Evolutionary conservation across 1,140 invertebrate genomes (phyloP), one percentile per base, ranked within the genome.

Genomic region (Diabrotica undecimpunctata): DNA sequence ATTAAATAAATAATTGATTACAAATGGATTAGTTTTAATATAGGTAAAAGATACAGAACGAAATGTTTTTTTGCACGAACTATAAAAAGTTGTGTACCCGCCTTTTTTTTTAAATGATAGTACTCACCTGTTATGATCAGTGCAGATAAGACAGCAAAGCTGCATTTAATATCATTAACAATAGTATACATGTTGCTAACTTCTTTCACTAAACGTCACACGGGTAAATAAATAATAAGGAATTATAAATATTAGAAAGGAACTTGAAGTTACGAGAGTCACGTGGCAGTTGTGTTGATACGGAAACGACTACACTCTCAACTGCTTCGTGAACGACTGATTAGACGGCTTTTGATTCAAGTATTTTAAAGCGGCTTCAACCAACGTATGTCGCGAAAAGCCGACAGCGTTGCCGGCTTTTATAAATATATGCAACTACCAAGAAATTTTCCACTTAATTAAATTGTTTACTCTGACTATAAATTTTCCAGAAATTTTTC

Each of bases 81-180:
- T 25, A 25, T 1, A 25, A 25, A 25, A 25, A 25, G 25, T 25
- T 25, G 25, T 25, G 1, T 25, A 25, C 25, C 25, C 25, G 25
- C 25, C 25, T 25, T 25, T 25, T 25, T 25, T 25, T 25, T 25
- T 25, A 25, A 25, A 25, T 25, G 25, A 1, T 25, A 46, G n/a
- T n/a, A 60, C 70, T 75, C 60, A 75, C 73, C 68, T 65, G 73
- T 75, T 60, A 75, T 71, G 53, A 74, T 69, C 50, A 75, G 62
- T 25, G 74, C 74, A 53, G 74, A 74, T 25, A 72, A 55, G 14
- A 75, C 66, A 52, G 74, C 67, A 67, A 75, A 69, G 67, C 67
- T 72, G 70, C 74, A 68, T 66, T 69, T 75, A 53, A 74, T 69
- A 54, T 73, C 65, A 66, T 74, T 71, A 56, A 74, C 66, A 59